Conservation (phyloP, 2,888 invertebrate species). For the Polietes domitor region DNA sequence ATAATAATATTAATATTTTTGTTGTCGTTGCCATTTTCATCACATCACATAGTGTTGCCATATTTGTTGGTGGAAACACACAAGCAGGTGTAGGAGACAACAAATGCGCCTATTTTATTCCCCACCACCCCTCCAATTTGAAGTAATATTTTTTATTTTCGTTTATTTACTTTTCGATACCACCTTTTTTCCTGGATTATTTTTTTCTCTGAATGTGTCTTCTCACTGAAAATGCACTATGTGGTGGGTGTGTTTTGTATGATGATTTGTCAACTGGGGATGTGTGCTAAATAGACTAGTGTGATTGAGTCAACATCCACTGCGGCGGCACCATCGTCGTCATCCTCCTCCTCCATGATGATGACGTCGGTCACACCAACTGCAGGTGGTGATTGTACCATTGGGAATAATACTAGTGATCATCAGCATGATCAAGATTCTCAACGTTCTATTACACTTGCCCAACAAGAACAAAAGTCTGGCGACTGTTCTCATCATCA, state of each 20-base stretch:
- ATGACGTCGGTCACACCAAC: conserved; percentile 1
- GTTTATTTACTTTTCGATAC: conserved; percentile 14
- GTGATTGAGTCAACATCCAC: conserved; percentile 26
- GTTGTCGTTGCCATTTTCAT: conserved; percentile 14
- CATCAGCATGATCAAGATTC: no score
- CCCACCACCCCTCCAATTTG: not conserved
- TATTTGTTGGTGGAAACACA: not conserved
- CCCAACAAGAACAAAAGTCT: conserved; percentile 31
- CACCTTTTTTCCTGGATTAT: not conserved
- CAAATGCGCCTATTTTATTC: not conserved
- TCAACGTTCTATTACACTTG: conserved; percentile 10
- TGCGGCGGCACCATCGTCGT: not conserved
- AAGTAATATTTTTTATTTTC: not conserved
- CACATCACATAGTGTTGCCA: conserved; percentile 45
- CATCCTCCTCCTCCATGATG: no score
- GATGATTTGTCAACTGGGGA: not conserved
- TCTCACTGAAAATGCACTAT: not conserved
- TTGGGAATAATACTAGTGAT: not conserved
- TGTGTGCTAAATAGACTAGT: conserved; percentile 30
- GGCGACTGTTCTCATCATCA: not conserved
- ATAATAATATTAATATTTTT: not conserved
- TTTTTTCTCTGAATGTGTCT: not conserved
- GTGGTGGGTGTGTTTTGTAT: not conserved
- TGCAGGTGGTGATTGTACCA: not conserved
- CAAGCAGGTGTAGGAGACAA: no score